Evolutionary conservation across 2,113 vertebrate species (phyloP).

Genomic region (Vidua macroura): DNA sequence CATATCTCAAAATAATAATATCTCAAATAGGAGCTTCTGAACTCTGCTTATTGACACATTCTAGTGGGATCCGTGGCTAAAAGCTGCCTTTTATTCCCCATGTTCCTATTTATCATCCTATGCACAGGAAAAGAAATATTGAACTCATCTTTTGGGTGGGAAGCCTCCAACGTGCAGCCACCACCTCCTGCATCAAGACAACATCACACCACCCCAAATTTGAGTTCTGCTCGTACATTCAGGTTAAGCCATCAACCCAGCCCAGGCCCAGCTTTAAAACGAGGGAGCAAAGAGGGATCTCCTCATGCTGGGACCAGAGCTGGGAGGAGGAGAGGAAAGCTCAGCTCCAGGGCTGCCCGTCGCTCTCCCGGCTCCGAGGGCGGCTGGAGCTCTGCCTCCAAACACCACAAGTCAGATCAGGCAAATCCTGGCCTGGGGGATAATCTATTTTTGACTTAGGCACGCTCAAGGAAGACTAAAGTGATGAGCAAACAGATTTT

Average conservation of each 20-base stretch:
- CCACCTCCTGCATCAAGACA: not conserved
- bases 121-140: accelerated
- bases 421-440: constrained; percentile 21
- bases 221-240: accelerated
- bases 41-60: not conserved
- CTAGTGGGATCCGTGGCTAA: not conserved
- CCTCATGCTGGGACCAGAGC: accelerated
- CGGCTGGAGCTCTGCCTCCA: not conserved
- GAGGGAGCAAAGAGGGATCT: not conserved
- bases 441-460: constrained; percentile 37
- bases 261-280: not conserved
- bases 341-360: not conserved
- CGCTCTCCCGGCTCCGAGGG: not conserved
- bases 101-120: not conserved
- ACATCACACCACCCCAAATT: accelerated
- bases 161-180: accelerated
- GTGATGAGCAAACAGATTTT: constrained; percentile 48
- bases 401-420: constrained; percentile 26
- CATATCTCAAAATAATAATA: not conserved
- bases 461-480: constrained; percentile 34
- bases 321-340: not conserved
- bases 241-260: accelerated
- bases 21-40: not conserved
- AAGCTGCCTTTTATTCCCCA: not conserved
- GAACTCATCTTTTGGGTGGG: too few species aligned